Evolutionary conservation across 2,113 vertebrate genomes (phyloP), one percentile per base, ranked within the genome.

Genomic region (Takifugu bimaculatus): DNA sequence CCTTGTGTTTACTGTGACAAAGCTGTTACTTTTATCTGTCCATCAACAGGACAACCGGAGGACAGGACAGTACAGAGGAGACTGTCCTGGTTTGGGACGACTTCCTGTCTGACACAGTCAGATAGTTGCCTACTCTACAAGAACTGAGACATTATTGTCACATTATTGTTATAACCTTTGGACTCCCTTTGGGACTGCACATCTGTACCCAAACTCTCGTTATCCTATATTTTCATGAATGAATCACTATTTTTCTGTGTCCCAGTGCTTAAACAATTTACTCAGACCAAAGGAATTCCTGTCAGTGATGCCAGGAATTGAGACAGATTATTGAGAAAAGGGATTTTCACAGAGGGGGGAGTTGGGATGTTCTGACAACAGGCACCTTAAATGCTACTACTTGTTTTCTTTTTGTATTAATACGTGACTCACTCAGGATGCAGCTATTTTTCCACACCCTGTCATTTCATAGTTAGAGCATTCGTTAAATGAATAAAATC

Each of bases 1-100:
- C 45, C 14, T 29, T 62, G 70, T 83, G 81, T 81, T 78, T 76
- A 73, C 60, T 65, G 4, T 71, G 77, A 74, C 68, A 65, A 62
- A 47, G 60, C 63, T 68, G 28, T 71, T 68, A 32, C 25, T 15
- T 53, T 50, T 76, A 83, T 84, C 80, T 35, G 10, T 49, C 70
- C 70, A 72, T 85, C 83, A 79, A 60, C 51, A 54, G 57, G 26
- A 2, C 35, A 39, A 87, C 75, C 81, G 44, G 42, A 74, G 53
- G 67, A 59, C 50, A 62, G 73, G 47, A 74, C 50, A 52, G 39
- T 20, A 54, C 35, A 50, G 52, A 63, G 35, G 25, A 68, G 58
- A 70, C 54, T 51, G n/a, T 57, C 51, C n/a, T n/a, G 20, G 48
- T 68, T 78, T 58, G 66, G 57, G 68, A 42, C 50, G 15, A 7